Evolutionary conservation across 2,888 invertebrate genomes (phyloP), one percentile per base, ranked within the genome.

Genomic region (Drosophila eohydei): DNA sequence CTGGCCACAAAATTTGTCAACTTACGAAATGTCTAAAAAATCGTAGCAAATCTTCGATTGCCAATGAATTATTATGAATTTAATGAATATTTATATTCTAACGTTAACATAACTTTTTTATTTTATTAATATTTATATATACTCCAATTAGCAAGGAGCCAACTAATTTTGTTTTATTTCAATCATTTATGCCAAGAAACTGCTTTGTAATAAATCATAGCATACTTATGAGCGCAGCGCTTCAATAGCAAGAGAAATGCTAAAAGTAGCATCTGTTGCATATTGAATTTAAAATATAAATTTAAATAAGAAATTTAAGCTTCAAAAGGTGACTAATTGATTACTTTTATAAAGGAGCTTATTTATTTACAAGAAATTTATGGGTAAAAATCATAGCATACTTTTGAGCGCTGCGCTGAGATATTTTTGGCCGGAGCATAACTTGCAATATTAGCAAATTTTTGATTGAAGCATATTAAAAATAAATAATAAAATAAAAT

Each of bases 1-100:
- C 54, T 32, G 12, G 54, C 76, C 76, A 48, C 60, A 70, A 63
- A 66, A 59, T 61, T 43, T 61, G 52, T 46, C 51, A 54, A 55
- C 55, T 52, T 38, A 38, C 12, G 16, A 21, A 36, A 32, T 41
- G 21, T 5, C 51, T 16, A 4, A 48, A 60, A 26, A 21, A 67
- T 58, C 41, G 46, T 4, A 21, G 8, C 16, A 46, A 51, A 32
- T 8, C 50, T 57, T 66, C 57, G 41, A 75, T 63, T 78, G 28
- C 9, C 41, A 12, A 9, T 32, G 34, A 55, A 14, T 32, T 32
- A 16, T 40, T 34, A 32, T 50, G 16, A 32, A 12, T 32, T 11
- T 32, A 12, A 32, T 32, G n/a, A 30, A n/a, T 2, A 9, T n/a
- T 30, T 48, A 9, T 30, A 3, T n/a, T 46, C 8, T 1, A 28